Base-by-base conservation (phyloP, 1,140 invertebrate species). In the Drosophila takahashii region DNA sequence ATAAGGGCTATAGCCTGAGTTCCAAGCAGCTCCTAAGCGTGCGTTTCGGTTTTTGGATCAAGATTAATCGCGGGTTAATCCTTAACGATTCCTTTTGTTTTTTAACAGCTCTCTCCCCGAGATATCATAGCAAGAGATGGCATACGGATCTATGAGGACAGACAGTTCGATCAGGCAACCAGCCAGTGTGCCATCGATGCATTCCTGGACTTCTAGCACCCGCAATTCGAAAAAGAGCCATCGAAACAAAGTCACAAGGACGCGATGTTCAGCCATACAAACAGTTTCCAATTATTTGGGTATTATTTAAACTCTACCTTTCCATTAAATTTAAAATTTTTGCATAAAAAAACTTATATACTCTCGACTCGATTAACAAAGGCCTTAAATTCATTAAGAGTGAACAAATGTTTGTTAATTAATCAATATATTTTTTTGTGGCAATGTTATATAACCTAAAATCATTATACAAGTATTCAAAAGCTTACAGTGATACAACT, bases 1-100 rank as follows among this genome's bases (percentile, higher is more conserved):
- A 92, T 73, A 93, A 93, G 75, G 90, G 92, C 48, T 94, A 93
- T 66, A 92, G 92, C 36, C 42, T 89, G 37, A 71, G 60, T 3
- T 36, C 76, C n/a, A 70, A 89, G 53, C 73, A 78, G 27, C 69
- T 87, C 8, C 61, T 87, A 1, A 73, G 47, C 22, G 84, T 89
- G 44, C 77, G 71, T 60, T 26, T 7, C n/a, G 7, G 11, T 10
- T 51, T 5, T 4, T 37, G 4, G 7, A n/a, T 11, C 4, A 4
- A 4, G 18, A n/a, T n/a, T n/a, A n/a, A n/a, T n/a, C n/a, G n/a
- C n/a, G 6, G 5, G 9, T 1, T 5, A 11, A 13, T 42, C 0
- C 10, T 13, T 15, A 22, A 22, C 11, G 9, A 26, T 2, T 8
- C 51, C 0, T 48, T 26, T n/a, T 7, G 10, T 15, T 8, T 37